These are phyloP conservation scores for Melieria omissa DNA, from an alignment of 2,888 invertebrate genomes.

Conservation along the genomic window DNA sequence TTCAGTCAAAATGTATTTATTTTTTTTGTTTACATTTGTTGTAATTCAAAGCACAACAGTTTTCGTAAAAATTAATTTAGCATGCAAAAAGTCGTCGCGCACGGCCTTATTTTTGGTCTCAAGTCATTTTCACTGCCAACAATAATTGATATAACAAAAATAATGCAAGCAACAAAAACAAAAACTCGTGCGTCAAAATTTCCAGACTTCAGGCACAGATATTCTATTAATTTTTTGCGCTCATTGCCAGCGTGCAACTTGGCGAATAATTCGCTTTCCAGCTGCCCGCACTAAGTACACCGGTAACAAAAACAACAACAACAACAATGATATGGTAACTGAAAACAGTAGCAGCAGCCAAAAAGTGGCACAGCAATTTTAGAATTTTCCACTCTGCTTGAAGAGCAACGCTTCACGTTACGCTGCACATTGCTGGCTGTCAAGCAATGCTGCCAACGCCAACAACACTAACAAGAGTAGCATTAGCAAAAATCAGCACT, in stretches of 20 bases:
- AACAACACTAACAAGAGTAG: too few species aligned
- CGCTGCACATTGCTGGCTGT: constrained; percentile 17
- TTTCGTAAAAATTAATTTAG: neutral
- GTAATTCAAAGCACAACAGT: too few species aligned
- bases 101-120: neutral
- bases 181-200: neutral
- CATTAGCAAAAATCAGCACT: too few species aligned
- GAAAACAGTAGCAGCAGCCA: neutral
- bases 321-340: constrained; percentile 6
- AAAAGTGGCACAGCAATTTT: neutral
- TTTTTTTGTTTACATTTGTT: too few species aligned
- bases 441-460: neutral
- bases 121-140: too few species aligned
- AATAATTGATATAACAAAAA: neutral
- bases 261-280: constrained; percentile 24
- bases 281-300: constrained; percentile 10
- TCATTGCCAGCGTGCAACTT: constrained; percentile 25
- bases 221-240: neutral
- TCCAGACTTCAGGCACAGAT: neutral
- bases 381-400: constrained; percentile 11
- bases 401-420: constrained; percentile 12
- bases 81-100: neutral
- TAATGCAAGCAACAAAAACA: neutral
- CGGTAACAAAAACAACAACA: constrained; percentile 19
- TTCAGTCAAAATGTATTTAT: too few species aligned